These are phyloP conservation scores for Platygyra sinensis DNA, from an alignment of 64 coral and sea anemone species.

Conservation along the genomic window DNA sequence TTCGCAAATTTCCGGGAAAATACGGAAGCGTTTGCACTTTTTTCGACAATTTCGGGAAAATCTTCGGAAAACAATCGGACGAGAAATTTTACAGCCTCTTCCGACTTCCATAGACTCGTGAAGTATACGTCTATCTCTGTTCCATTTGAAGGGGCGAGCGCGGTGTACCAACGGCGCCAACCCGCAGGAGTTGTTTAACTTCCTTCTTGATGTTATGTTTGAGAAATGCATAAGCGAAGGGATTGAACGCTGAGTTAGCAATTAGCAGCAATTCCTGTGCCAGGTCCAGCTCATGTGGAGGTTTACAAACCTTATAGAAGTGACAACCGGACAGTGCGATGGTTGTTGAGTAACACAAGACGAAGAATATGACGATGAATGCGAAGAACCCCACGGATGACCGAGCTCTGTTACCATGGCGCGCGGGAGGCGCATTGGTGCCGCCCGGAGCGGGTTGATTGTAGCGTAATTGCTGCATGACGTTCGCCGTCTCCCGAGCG, in stretches of 20 bases:
- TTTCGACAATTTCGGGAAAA: too few species aligned
- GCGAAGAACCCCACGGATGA: neutral
- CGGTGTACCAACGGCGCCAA: too few species aligned
- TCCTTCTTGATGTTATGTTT: constrained; percentile 19
- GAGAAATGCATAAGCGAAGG: constrained; percentile 7
- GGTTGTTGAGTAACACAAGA: neutral
- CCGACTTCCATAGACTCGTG: neutral
- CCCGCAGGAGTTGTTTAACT: neutral
- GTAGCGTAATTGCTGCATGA: neutral
- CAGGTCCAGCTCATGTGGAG: neutral
- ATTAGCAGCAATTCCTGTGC: neutral
- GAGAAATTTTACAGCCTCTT: neutral
- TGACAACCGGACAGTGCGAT: neutral
- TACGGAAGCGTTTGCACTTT: too few species aligned
- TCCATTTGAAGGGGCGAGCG: neutral
- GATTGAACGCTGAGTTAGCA: constrained; percentile 32
- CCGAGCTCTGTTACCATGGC: neutral
- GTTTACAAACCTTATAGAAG: neutral
- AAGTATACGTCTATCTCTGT: neutral
- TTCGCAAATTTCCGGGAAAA: too few species aligned
- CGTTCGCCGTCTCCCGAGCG: neutral
- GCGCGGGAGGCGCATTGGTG: neutral
- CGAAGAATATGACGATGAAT: neutral
- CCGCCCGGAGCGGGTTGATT: neutral
- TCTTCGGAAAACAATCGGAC: too few species aligned